Base-by-base conservation (phyloP, 1,140 invertebrate species). In the Penaeus indicus region DNA sequence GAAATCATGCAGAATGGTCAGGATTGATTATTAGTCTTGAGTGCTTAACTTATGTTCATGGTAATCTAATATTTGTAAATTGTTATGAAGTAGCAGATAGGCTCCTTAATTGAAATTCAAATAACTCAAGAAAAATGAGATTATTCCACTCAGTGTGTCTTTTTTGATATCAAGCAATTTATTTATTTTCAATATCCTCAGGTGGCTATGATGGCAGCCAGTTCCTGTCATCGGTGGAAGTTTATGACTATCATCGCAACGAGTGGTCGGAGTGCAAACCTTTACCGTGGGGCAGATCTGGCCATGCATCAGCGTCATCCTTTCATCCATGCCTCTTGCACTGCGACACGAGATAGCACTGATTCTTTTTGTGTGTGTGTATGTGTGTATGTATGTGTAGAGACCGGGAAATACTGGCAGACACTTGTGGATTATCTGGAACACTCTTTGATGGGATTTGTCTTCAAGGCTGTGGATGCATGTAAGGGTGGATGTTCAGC, bases 271-370 rank as follows among this genome's bases (percentile, higher is more conserved):
- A 94, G 88, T 96, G 96, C 42, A 95, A 95, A 42, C 94, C 95
- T 4, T 95, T 98, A 93, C 96, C 96, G n/a, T 97, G 96, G 72
- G 96, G 96, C 27, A 95, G 97, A 88, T 98, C 97, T 54, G 97
- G 97, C 13, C 97, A 98, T 92, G 97, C 97, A 1, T 96, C 97
- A 79, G 96, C 97, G 19, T 96, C 98, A 1, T 97, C 96, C 91
- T 96, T 96, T 92, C 92, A 92, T 64, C 92, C 92, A 11, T 92
- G 92, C 88, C 87, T 92, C 78, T 90, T 91, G 5, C 92, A 92
- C 91, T 90, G 90, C 62, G 90, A 91, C 61, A 64, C 83, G 11
- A 88, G 87, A 88, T 88, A 88, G 75, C 81, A 84, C 60, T 79
- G 77, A 78, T 32, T 62, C 13, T 86, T 54, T 54, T 54, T 32